Percentiles rank a stretch among this genome's conserved stretches.
Conservation (phyloP, 53 echinoderm and acorn worm species). For the Paelopatides confundens region DNA sequence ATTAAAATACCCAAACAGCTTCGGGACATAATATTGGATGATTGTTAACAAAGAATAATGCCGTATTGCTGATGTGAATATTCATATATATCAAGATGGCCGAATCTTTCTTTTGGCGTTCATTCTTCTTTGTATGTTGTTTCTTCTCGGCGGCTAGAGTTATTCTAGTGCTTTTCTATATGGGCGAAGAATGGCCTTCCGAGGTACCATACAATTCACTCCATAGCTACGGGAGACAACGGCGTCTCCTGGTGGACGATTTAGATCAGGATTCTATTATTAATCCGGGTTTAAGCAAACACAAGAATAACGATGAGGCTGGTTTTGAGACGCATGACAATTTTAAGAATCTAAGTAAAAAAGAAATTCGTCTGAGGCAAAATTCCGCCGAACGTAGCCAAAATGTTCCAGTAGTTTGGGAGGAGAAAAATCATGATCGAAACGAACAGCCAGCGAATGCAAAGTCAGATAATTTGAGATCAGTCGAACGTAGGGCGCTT, state of each 20-base stretch:
- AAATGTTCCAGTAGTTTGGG: slow-evolving; percentile 30
- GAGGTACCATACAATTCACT: slow-evolving; percentile 16
- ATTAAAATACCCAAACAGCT: too few relatives aligned
- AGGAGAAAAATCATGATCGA: neutral
- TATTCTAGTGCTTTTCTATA: slow-evolving; percentile 66
- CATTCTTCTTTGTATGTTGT: slow-evolving; percentile 57
- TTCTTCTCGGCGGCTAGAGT: slow-evolving; percentile 54
- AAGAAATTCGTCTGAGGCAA: slow-evolving; percentile 15
- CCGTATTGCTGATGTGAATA: too few relatives aligned
- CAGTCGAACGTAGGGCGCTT: neutral
- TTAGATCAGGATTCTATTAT: neutral
- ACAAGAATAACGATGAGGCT: slow-evolving; percentile 15
- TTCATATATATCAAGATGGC: slow-evolving; percentile 50
- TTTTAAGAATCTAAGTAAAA: slow-evolving; percentile 23
- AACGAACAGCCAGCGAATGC: slow-evolving; percentile 2
- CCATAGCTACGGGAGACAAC: neutral
- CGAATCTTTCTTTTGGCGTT: slow-evolving; percentile 15
- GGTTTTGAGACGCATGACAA: slow-evolving; percentile 27
- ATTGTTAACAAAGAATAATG: too few relatives aligned
- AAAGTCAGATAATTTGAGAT: too few relatives aligned
- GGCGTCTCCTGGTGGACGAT: neutral
- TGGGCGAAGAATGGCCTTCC: slow-evolving; percentile 50
- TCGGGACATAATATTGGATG: too few relatives aligned
- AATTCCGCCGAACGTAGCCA: neutral
- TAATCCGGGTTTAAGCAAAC: neutral